Conservation (phyloP, 1,140 invertebrate genomes). For the Lucilia sericata region DNA sequence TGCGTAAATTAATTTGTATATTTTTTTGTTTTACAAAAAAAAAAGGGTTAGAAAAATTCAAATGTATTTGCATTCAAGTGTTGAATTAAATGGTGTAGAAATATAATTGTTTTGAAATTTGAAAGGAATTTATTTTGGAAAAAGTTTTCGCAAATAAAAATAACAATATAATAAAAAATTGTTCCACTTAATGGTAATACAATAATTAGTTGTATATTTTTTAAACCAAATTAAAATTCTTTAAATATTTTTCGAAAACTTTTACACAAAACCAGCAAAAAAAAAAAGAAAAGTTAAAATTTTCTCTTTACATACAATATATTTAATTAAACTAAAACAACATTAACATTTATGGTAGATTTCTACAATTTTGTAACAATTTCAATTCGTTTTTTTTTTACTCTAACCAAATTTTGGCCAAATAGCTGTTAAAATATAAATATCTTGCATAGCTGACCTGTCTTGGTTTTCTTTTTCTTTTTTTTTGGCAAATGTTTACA, state of each 20-base stretch:
- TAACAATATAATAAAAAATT: slow-evolving; percentile 5
- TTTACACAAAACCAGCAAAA: no score
- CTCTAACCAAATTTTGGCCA: slow-evolving; percentile 18
- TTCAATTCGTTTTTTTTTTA: not conserved
- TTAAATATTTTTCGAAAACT: not conserved
- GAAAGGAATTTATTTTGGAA: no score
- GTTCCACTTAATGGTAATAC: slow-evolving; percentile 13
- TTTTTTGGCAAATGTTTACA: not conserved
- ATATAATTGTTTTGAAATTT: slow-evolving; percentile 39
- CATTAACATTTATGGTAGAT: no score
- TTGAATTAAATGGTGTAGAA: slow-evolving; percentile 45
- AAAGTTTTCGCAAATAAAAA: no score
- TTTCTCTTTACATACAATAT: not conserved
- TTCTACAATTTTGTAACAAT: no score
- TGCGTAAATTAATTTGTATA: slow-evolving; percentile 31
- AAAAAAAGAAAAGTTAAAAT: slow-evolving; percentile 20
- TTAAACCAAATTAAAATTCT: not conserved
- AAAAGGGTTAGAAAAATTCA: slow-evolving; percentile 10
- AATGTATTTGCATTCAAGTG: slow-evolving; percentile 36
- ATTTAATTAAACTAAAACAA: no score
- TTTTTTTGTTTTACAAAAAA: no score
- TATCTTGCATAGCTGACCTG: not conserved
- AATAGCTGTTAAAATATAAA: slow-evolving; percentile 26
- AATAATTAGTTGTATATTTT: slow-evolving; percentile 28
- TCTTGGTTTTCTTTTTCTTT: not conserved